Percentiles rank a stretch among this genome's conserved stretches.
Evolutionary conservation across 2,797 vertebrate genomes (phyloP).

Genomic region (Dermochelys coriacea): DNA sequence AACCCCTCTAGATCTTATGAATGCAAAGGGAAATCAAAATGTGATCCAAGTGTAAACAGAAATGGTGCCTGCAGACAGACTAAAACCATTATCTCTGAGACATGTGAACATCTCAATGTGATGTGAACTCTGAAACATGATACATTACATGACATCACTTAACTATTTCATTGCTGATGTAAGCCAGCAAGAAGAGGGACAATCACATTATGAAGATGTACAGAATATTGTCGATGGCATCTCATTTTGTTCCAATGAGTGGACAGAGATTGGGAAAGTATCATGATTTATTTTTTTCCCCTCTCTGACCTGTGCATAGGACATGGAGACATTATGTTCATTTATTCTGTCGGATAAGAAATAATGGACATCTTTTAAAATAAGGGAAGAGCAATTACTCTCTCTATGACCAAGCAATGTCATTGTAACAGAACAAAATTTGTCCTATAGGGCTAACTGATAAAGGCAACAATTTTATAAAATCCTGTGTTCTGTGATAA

Average conservation of each 20-base stretch:
- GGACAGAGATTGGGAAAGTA: neutral
- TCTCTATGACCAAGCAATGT: neutral
- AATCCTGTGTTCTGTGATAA: neutral
- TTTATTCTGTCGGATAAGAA: neutral
- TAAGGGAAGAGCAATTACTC: too few relatives aligned
- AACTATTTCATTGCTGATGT: neutral
- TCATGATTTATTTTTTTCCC: neutral
- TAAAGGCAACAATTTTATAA: neutral
- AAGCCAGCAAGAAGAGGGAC: neutral
- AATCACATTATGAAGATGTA: neutral
- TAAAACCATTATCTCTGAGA: neutral
- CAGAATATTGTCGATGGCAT: neutral
- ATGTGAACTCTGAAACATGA: neutral
- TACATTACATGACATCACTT: neutral
- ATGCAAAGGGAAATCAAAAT: neutral
- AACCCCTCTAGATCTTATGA: accelerated
- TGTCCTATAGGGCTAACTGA: neutral
- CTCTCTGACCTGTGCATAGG: neutral
- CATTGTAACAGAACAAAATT: neutral
- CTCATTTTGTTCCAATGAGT: neutral
- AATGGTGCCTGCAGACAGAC: neutral
- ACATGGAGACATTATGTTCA: neutral
- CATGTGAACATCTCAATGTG: too few relatives aligned
- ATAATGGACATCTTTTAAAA: neutral
- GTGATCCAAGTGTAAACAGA: neutral